Percentiles rank a stretch among this genome's conserved stretches.
Evolutionary conservation across 2,113 vertebrate species (phyloP).

Genomic region (Micronisus gabar): DNA sequence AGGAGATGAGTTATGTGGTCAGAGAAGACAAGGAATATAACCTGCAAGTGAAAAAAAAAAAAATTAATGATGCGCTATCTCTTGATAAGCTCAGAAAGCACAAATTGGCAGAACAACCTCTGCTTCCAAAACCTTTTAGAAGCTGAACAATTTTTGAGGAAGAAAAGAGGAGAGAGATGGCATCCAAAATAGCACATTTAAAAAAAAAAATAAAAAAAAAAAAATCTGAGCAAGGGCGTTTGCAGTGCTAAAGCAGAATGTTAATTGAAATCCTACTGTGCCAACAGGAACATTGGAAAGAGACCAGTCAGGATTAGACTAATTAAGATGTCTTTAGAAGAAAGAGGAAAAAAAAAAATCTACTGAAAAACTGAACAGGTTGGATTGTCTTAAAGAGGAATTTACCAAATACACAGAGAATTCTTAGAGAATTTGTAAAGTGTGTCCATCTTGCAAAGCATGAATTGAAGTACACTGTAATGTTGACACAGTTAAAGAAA

Average conservation of each 20-base stretch:
- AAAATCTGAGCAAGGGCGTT: constrained; percentile 70
- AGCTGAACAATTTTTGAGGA: constrained; percentile 53
- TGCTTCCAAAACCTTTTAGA: constrained; percentile 53
- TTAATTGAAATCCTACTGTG: constrained; percentile 84
- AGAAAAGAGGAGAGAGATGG: constrained; percentile 56
- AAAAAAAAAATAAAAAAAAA: not conserved
- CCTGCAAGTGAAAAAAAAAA: not conserved
- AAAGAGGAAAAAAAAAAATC: constrained; percentile 15
- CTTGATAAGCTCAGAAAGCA: constrained; percentile 24
- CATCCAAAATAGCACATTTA: constrained; percentile 67
- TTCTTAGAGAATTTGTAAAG: constrained; percentile 16
- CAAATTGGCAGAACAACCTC: constrained; percentile 38
- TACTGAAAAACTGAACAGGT: constrained; percentile 69
- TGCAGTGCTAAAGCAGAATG: constrained; percentile 73
- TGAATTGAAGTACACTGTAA: not conserved
- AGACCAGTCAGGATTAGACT: constrained; percentile 83
- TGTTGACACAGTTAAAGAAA: not conserved
- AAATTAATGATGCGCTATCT: not conserved
- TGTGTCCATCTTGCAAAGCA: not conserved
- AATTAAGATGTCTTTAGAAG: constrained; percentile 83
- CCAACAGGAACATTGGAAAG: constrained; percentile 82
- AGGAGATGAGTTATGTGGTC: not conserved
- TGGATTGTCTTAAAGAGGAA: constrained; percentile 75
- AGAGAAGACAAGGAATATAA: not conserved
- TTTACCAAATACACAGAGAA: constrained; percentile 35